phyloP scores from a whole-genome alignment of 2,797 vertebrate genomes.

The Natrix natrix region DNA sequence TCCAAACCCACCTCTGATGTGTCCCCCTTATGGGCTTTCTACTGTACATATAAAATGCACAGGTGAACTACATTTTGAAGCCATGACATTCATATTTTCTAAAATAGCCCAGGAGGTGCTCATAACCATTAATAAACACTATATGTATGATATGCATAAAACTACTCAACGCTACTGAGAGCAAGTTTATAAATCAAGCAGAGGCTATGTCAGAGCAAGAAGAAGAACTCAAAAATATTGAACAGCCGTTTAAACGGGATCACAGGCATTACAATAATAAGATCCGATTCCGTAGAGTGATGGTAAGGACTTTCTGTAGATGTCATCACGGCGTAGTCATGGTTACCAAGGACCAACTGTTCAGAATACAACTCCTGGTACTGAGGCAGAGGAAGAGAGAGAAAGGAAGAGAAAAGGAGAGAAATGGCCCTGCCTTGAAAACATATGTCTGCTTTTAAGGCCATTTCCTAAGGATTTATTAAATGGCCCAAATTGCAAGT shows the following conservation, averaged over 20 bases:
- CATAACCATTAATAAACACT: not conserved
- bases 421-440: not conserved
- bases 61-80: not conserved
- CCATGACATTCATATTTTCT: not conserved
- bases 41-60: not conserved
- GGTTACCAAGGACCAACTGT: constrained; percentile 56
- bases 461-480: not conserved
- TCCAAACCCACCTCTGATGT: too few species aligned
- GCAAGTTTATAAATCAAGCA: not conserved
- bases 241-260: constrained; percentile 21
- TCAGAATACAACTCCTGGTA: constrained; percentile 39
- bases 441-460: not conserved
- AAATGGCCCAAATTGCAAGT: not conserved
- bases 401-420: not conserved
- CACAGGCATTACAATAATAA: constrained; percentile 33
- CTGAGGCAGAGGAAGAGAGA: constrained; percentile 23
- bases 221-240: not conserved
- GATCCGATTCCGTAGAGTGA: constrained; percentile 22
- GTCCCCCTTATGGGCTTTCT: not conserved
- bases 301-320: constrained; percentile 49
- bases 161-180: not conserved
- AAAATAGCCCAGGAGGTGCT: not conserved
- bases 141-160: too few species aligned
- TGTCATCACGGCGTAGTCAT: constrained; percentile 46
- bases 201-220: not conserved